A percentile compares a stretch with the other conserved stretches of the same genome.
phyloP scores from a whole-genome alignment of 53 echinoderm and acorn worm species.

The Crossaster papposus region DNA sequence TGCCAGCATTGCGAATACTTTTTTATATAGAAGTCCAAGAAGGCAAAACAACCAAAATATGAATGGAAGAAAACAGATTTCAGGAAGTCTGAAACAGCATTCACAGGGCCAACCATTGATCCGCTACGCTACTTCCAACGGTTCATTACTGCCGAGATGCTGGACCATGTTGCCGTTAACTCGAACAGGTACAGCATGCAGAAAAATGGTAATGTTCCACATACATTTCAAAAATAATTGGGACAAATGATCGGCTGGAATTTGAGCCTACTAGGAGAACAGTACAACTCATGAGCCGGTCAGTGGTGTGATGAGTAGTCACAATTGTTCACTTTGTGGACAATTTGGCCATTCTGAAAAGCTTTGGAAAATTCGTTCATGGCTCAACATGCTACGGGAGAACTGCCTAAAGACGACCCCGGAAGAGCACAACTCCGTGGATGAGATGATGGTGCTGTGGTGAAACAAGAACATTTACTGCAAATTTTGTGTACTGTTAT shows the following conservation, averaged over 20 bases:
- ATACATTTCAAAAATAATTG: constrained; percentile 36
- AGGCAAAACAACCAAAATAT: too few species aligned
- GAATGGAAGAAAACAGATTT: constrained; percentile 1
- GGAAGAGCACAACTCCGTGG: too few species aligned
- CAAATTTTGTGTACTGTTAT: too few species aligned
- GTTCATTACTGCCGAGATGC: constrained; percentile 46
- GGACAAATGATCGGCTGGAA: too few species aligned
- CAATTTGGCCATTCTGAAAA: constrained; percentile 34
- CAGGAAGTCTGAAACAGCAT: background rate
- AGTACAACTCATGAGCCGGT: constrained; percentile 32
- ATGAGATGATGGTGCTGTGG: too few species aligned
- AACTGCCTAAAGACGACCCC: constrained; percentile 43
- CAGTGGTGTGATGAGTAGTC: constrained; percentile 51
- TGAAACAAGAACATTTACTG: too few species aligned
- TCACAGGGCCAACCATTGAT: constrained; percentile 21
- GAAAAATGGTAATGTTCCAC: constrained; percentile 21
- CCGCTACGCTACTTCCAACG: constrained; percentile 44
- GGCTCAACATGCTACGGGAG: constrained; percentile 19
- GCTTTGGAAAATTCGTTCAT: constrained; percentile 63
- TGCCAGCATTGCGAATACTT: too few species aligned
- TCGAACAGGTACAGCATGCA: constrained; percentile 48
- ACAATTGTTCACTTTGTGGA: constrained; percentile 52
- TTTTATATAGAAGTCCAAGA: too few species aligned
- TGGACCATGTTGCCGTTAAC: constrained; percentile 33
- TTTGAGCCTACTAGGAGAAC: constrained; percentile 58